Conservation (phyloP, 2,888 invertebrate species). For the Heliothis peltigera region DNA sequence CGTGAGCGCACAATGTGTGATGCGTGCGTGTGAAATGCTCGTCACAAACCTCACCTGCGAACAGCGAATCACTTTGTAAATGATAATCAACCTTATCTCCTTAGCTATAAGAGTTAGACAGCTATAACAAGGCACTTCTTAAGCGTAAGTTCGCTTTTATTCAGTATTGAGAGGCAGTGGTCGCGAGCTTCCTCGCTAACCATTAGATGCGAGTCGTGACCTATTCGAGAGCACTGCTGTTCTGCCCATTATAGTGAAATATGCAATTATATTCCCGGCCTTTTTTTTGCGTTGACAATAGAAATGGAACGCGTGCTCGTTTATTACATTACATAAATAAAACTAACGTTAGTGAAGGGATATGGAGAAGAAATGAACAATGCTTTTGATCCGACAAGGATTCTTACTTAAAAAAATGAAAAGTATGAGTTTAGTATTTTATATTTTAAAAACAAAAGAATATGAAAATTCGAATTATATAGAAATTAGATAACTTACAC, state of each 20-base stretch:
- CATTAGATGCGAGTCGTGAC: conserved; percentile 45
- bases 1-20: conserved; percentile 74
- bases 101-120: conserved; percentile 19
- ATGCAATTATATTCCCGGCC: conserved; percentile 61
- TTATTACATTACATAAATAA: conserved; percentile 3
- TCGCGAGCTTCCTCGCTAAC: conserved; percentile 42
- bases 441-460: too few species aligned
- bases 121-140: conserved; percentile 20
- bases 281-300: conserved; percentile 16
- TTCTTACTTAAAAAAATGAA: not conserved
- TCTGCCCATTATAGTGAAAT: conserved; percentile 63
- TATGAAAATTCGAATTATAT: too few species aligned
- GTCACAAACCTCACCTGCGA: conserved; percentile 41
- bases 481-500: too few species aligned
- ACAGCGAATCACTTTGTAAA: conserved; percentile 6
- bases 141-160: conserved; percentile 47
- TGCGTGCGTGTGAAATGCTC: conserved; percentile 70
- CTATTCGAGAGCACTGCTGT: conserved; percentile 55
- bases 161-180: conserved; percentile 56
- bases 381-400: not conserved
- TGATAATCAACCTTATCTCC: conserved; percentile 22
- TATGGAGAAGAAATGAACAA: conserved; percentile 1
- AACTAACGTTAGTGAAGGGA: not conserved
- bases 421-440: not conserved
- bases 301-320: not conserved